Evolutionary conservation across 2,797 vertebrate species (phyloP).

Genomic region (Tapirus indicus): DNA sequence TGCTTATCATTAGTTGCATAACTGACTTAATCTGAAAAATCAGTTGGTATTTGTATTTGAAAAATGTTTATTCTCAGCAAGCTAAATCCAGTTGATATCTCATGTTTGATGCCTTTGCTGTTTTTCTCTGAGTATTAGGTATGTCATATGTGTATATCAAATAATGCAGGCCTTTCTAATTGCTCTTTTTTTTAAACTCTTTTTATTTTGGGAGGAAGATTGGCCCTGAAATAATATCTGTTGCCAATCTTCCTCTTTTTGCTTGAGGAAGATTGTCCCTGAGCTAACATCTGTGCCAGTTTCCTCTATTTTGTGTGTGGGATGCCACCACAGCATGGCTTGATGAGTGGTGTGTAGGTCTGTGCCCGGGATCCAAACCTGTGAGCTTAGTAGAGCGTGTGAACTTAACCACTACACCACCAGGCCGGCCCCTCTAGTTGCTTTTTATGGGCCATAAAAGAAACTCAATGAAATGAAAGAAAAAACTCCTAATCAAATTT

Average conservation of each 20-base stretch:
- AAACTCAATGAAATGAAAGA: conserved; percentile 50
- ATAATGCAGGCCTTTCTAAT: conserved; percentile 32
- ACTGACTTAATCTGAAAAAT: conserved; percentile 55
- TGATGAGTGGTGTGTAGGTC: too few relatives aligned
- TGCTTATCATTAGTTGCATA: conserved; percentile 51
- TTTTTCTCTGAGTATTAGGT: conserved; percentile 16
- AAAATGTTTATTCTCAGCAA: conserved; percentile 29
- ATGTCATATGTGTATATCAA: not conserved
- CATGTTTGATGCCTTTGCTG: not conserved
- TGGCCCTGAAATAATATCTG: too few relatives aligned
- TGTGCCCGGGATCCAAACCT: too few relatives aligned
- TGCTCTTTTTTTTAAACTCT: not conserved
- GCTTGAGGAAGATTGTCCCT: too few relatives aligned
- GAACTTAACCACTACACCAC: too few relatives aligned
- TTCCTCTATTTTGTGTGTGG: too few relatives aligned
- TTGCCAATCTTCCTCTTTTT: too few relatives aligned
- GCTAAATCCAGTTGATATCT: not conserved
- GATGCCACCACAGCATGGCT: too few relatives aligned
- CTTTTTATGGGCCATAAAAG: conserved; percentile 30
- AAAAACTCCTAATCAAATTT: conserved; percentile 55
- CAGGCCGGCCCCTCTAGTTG: too few relatives aligned
- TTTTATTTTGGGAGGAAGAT: too few relatives aligned
- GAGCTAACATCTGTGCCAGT: too few relatives aligned
- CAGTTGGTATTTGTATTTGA: conserved; percentile 16
- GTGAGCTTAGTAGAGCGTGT: too few relatives aligned